A percentile compares a stretch with the other conserved stretches of the same genome.
Evolutionary conservation across 2,797 vertebrate genomes (phyloP).

Genomic region (Epinephelus coioides): DNA sequence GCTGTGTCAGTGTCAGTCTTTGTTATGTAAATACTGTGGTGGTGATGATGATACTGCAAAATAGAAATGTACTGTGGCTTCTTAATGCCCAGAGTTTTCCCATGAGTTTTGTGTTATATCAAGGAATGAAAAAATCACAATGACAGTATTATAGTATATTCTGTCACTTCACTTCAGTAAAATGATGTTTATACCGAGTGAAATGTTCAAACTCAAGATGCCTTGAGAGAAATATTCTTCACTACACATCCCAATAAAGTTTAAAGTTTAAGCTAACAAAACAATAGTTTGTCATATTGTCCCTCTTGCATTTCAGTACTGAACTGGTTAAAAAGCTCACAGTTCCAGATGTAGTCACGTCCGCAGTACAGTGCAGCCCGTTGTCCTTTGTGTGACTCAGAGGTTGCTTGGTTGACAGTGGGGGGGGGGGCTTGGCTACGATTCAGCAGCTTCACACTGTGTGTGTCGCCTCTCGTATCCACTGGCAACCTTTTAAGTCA

Average conservation of each 20-base stretch:
- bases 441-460: conserved; percentile 57
- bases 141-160: background rate
- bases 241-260: too few relatives aligned
- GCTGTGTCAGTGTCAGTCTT: background rate
- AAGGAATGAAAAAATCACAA: background rate
- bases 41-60: conserved; percentile 2
- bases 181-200: too few relatives aligned
- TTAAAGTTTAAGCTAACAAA: too few relatives aligned
- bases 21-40: conserved; percentile 1
- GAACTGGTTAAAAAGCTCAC: background rate
- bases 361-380: background rate
- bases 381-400: conserved; percentile 35
- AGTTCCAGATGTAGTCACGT: conserved; percentile 30
- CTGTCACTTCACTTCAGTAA: background rate
- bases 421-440: conserved; percentile 59
- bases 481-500: conserved; percentile 79
- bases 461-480: conserved; percentile 74
- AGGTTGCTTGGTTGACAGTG: conserved; percentile 49
- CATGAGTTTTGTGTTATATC: too few relatives aligned
- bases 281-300: background rate
- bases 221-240: too few relatives aligned
- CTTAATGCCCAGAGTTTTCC: background rate
- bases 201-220: too few relatives aligned
- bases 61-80: background rate
- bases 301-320: background rate